A percentile compares a stretch with the other conserved stretches of the same genome.
Evolutionary conservation across 2,113 vertebrate species (phyloP).

Genomic region (Hucho hucho): DNA sequence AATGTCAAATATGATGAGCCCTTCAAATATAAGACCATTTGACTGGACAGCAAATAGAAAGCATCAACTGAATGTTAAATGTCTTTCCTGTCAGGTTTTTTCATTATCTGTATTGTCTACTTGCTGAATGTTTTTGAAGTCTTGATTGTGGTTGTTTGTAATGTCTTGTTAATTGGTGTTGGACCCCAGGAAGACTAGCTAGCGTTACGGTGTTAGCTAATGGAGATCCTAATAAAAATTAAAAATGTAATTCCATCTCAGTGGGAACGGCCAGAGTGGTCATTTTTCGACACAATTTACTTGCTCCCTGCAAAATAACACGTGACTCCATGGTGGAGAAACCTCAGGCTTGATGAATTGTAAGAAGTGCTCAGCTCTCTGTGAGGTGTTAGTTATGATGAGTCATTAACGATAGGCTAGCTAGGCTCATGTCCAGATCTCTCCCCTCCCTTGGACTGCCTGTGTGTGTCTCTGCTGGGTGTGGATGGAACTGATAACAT

Average conservation of each 20-base stretch:
- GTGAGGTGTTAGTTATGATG: neutral
- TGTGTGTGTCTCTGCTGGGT: no score
- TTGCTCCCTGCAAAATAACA: neutral
- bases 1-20: conserved; percentile 7
- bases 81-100: no score
- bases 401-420: conserved; percentile 28
- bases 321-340: neutral
- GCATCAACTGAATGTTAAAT: no score
- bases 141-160: no score
- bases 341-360: neutral
- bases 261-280: conserved; percentile 4
- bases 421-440: conserved; percentile 13
- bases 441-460: no score
- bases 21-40: neutral
- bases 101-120: no score
- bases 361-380: neutral
- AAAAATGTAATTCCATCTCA: neutral
- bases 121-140: no score
- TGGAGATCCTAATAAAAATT: no score
- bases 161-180: no score
- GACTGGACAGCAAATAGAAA: no score
- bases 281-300: neutral
- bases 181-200: no score
- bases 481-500: neutral
- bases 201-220: no score